Base-by-base conservation (phyloP, 2,888 invertebrate species). In the Rotaria socialis region DNA sequence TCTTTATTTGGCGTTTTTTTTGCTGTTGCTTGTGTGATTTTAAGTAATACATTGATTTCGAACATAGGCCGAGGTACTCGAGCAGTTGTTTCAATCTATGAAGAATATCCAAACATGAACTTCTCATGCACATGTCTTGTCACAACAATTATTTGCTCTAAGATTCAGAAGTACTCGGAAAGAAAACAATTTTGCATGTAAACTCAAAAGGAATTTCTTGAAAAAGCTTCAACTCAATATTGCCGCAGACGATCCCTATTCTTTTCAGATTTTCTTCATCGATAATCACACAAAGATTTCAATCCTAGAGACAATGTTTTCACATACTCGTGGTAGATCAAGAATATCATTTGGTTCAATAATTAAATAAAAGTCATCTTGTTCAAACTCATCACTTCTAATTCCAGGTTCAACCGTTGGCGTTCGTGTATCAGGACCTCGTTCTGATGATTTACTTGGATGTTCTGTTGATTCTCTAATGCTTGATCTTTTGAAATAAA, bases 321-420 rank as follows among this genome's bases (percentile, higher is more conserved):
- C 52, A 3, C 19, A 41, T 67, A 80, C 80, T 11, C 80, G 80
- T 24, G 43, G 43, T 80, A 80, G n/a, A 43, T 80, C 80, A 80
- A 80, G 80, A 43, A 80, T 47, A 47, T 80, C 80, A 80, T 80
- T 47, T 24, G 80, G 80, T 80, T 80, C 80, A 2, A 80, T n/a
- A 10, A n/a, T 11, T 80, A n/a, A 24, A 47, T 80, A 80, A 24
- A 80, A 47, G 24, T 80, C 80, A 80, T 80, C 47, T 43, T 24
- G n/a, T 11, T 80, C 47, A 47, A 10, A 47, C 24, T 80, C 35
- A n/a, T 24, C 47, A 47, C n/a, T 47, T 47, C 22, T 47, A 22
- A 11, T 41, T 24, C 16, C 47, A 2, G 8, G 67, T 35, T n/a
- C 35, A 67, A 11, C 67, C 10, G 27, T 67, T 67, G 35, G 16